A percentile compares a stretch with the other conserved stretches of the same genome.
These are phyloP conservation scores for Ailurus styani DNA, from an alignment of 2,113 vertebrate genomes.

Conservation along the genomic window DNA sequence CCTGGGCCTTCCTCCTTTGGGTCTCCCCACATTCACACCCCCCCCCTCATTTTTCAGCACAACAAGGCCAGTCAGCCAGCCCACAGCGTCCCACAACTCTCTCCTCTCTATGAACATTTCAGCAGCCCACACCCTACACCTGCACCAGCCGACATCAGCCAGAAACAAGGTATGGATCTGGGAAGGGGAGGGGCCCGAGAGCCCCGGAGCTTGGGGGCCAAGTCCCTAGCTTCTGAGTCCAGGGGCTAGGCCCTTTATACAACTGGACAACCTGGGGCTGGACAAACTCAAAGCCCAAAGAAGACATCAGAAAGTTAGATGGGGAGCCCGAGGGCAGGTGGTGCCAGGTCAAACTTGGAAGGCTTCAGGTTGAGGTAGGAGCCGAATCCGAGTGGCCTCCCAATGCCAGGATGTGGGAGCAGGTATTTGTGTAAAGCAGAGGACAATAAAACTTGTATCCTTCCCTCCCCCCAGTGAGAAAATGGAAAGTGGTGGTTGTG, in stretches of 20 bases:
- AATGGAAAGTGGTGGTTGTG: slow-evolving; percentile 76
- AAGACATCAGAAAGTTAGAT: neutral
- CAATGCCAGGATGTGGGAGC: neutral
- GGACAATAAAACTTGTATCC: neutral
- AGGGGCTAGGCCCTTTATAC: neutral
- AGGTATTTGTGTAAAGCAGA: neutral
- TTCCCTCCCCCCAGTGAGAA: slow-evolving; percentile 35
- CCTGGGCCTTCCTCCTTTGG: neutral
- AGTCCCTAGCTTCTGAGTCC: neutral
- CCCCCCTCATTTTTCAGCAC: slow-evolving; percentile 85
- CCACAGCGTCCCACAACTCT: slow-evolving; percentile 94
- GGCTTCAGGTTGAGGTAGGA: neutral
- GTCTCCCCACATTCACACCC: neutral
- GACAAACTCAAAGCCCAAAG: neutral
- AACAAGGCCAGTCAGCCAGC: slow-evolving; percentile 97
- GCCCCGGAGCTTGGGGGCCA: neutral
- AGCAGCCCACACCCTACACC: slow-evolving; percentile 90
- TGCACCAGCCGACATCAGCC: slow-evolving; percentile 94
- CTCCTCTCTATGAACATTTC: slow-evolving; percentile 98
- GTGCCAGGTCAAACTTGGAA: neutral
- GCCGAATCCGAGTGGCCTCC: neutral
- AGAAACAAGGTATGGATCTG: slow-evolving; percentile 92
- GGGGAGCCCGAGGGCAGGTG: neutral
- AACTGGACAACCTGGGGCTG: neutral
- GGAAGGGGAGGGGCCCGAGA: neutral